Base-by-base conservation (phyloP, 1,140 invertebrate genomes). In the Anoplolepis gracilipes region DNA sequence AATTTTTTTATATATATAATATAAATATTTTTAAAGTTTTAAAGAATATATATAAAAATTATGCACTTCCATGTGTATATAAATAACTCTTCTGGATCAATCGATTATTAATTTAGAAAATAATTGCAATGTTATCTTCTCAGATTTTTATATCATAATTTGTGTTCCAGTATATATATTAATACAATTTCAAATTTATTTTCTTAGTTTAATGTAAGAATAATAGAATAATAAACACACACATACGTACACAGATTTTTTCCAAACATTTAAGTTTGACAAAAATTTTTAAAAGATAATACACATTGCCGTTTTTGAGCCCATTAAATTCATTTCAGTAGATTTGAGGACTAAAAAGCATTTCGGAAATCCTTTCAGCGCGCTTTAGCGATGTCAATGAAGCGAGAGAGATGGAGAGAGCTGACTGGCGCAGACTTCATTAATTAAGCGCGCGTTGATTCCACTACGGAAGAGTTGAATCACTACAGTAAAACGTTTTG, bases 371-470 rank as follows among this genome's bases (percentile, higher is more conserved):
- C 64, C 61, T 88, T 85, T 49, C 65, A 65, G 33, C 36, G 36
- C 33, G 46, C 42, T 84, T 85, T 64, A 62, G 57, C 55, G 69
- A 75, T 59, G 77, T 59, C 85, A 64, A 42, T 55, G 69, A 82
- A 57, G 42, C 36, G 25, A 46, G 59, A 57, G 81, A 42, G 76
- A 82, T 22, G 33, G 33, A 6, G 61, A 64, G 82, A 82, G 85
- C 89, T 6, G 88, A 87, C 91, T 90, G 90, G 90, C 91, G 90
- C 89, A 88, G 92, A 93, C 92, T 93, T 93, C 90, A 91, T 93
- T 93, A 93, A 93, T 93, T 92, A 93, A 92, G 90, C 88, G 86
- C 91, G 90, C 91, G 89, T 90, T 91, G 88, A 85, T 91, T 85
- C 77, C 88, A 92, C 90, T 92, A 92, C 90, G 86, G 78, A 61